Evolutionary conservation across 2,797 vertebrate species (phyloP).

Genomic region (Micrastur ruficollis): DNA sequence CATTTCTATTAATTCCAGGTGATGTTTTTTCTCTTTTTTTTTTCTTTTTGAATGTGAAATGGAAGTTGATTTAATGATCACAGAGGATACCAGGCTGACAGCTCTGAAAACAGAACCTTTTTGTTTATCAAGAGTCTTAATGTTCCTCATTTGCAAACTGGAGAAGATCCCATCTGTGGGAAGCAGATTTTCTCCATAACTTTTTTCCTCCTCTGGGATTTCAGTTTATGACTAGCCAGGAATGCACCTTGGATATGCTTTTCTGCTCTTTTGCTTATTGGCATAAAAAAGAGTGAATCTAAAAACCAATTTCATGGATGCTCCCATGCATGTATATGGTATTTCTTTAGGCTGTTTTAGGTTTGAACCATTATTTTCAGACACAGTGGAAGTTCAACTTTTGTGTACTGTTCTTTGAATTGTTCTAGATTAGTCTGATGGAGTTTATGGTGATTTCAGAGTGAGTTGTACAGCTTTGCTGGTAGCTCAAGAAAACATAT

Average conservation of each 20-base stretch:
- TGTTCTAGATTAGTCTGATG: not conserved
- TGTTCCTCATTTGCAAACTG: not conserved
- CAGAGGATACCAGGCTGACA: not conserved
- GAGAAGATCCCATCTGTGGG: not conserved
- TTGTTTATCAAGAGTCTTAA: not conserved
- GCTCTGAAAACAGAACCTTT: not conserved
- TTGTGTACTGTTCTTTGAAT: not conserved
- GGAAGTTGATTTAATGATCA: not conserved
- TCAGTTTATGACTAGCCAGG: not conserved
- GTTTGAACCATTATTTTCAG: not conserved
- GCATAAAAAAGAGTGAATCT: not conserved
- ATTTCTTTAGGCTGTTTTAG: not conserved
- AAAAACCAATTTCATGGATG: not conserved
- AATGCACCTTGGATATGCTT: not conserved
- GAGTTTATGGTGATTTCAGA: not conserved
- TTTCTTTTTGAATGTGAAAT: not conserved
- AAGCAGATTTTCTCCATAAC: not conserved
- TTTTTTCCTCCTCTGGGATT: not conserved
- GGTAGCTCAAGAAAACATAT: not conserved
- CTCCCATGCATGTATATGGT: not conserved
- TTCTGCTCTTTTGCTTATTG: not conserved
- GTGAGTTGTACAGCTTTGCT: not conserved
- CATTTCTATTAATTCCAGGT: not conserved
- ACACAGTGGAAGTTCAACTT: not conserved
- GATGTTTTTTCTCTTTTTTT: too few relatives aligned